These are phyloP conservation scores for Entelurus aequoreus DNA, from an alignment of 2,113 vertebrate species.

Conservation along the genomic window DNA sequence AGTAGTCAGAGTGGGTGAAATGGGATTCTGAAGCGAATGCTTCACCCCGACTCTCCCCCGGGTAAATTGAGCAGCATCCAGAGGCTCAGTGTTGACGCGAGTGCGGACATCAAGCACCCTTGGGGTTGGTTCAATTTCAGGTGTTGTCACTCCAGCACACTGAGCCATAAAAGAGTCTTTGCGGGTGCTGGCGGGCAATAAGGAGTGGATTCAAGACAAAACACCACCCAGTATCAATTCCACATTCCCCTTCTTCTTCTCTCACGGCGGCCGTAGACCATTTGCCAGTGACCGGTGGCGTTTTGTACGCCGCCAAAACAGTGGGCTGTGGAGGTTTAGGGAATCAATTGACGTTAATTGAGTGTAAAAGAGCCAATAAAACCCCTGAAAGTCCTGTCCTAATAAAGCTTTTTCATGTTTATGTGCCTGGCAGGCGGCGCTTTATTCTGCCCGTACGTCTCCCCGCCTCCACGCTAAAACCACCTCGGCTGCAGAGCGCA, in stretches of 20 bases:
- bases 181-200: not conserved
- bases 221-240: not conserved
- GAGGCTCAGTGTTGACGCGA: too few relatives aligned
- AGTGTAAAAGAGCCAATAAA: too few relatives aligned
- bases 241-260: not conserved
- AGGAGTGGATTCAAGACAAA: not conserved
- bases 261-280: not conserved
- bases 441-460: too few relatives aligned
- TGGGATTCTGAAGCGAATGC: too few relatives aligned
- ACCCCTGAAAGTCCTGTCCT: too few relatives aligned
- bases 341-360: too few relatives aligned
- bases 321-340: too few relatives aligned
- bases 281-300: not conserved
- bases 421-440: too few relatives aligned
- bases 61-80: not conserved
- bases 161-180: not conserved
- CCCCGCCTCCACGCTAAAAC: not conserved
- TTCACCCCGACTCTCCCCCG: too few relatives aligned
- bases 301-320: too few relatives aligned
- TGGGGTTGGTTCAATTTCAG: not conserved
- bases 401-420: too few relatives aligned
- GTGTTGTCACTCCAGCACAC: not conserved
- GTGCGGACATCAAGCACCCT: not conserved
- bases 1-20: too few relatives aligned
- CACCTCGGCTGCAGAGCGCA: not conserved